A percentile compares a stretch with the other conserved stretches of the same genome.
phyloP scores from a whole-genome alignment of 2,888 invertebrate genomes.

The Branchipolynoe longqiensis region DNA sequence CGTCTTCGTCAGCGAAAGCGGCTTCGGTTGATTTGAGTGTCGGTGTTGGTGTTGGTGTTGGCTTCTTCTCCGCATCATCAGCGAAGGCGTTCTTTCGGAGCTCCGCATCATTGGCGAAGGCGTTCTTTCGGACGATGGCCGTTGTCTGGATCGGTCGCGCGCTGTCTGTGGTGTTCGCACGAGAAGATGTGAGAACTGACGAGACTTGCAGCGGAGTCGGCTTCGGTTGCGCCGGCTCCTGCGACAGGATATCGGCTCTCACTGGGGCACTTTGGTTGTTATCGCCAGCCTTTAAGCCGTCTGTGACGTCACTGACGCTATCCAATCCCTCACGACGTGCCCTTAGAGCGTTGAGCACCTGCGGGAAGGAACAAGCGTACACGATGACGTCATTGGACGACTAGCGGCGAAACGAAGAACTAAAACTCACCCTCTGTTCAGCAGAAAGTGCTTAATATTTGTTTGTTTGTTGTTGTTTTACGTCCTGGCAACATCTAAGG shows the following conservation, averaged over 20 bases:
- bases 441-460: too few relatives aligned
- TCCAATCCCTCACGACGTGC: conserved; percentile 20
- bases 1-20: background rate
- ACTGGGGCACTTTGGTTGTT: background rate
- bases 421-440: too few relatives aligned
- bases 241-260: too few relatives aligned
- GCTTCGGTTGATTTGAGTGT: background rate
- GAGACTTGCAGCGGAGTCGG: conserved; percentile 1
- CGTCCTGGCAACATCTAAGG: too few relatives aligned
- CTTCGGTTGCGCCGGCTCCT: background rate
- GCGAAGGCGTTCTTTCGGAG: background rate
- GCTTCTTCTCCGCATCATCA: background rate
- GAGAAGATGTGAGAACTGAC: conserved; percentile 1
- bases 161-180: background rate
- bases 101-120: background rate
- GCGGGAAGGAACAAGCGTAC: background rate
- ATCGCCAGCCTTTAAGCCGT: background rate
- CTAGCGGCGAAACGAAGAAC: too few relatives aligned
- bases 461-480: too few relatives aligned
- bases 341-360: conserved; percentile 23
- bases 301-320: background rate
- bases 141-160: too few relatives aligned
- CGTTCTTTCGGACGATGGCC: background rate
- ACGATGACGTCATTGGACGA: background rate
- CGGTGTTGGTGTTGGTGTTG: background rate